A percentile compares a stretch with the other conserved stretches of the same genome.
Conservation (phyloP, 2,113 vertebrate species). For the Odobenus rosmarus region DNA sequence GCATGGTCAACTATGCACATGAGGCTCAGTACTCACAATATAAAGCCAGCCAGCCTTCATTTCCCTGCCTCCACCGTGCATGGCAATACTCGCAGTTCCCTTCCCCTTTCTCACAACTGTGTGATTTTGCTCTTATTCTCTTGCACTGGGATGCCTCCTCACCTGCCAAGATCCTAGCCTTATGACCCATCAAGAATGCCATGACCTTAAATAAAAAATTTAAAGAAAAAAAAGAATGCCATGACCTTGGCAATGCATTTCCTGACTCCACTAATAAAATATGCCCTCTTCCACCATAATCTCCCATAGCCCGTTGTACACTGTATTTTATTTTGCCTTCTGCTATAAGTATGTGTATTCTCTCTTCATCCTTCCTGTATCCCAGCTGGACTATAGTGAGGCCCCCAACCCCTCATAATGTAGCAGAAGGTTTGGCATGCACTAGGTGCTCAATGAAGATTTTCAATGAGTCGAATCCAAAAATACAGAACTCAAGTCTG, state of each 20-base stretch:
- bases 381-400: neutral
- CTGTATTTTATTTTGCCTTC: neutral
- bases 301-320: neutral
- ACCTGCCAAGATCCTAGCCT: neutral
- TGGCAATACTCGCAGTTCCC: neutral
- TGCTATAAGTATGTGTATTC: neutral
- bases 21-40: neutral
- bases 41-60: neutral
- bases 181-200: neutral
- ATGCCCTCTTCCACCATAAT: neutral
- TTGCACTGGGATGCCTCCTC: neutral
- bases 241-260: neutral
- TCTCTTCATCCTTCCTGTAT: neutral
- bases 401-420: neutral
- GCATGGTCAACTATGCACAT: neutral
- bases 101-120: neutral
- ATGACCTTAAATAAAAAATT: neutral
- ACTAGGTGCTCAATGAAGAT: neutral
- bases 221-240: neutral
- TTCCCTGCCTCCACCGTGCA: neutral
- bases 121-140: neutral
- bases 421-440: neutral
- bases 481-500: neutral
- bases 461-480: neutral
- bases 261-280: neutral